Conservation (phyloP, 23 tunicate species). For the Halocynthia aurantium region DNA sequence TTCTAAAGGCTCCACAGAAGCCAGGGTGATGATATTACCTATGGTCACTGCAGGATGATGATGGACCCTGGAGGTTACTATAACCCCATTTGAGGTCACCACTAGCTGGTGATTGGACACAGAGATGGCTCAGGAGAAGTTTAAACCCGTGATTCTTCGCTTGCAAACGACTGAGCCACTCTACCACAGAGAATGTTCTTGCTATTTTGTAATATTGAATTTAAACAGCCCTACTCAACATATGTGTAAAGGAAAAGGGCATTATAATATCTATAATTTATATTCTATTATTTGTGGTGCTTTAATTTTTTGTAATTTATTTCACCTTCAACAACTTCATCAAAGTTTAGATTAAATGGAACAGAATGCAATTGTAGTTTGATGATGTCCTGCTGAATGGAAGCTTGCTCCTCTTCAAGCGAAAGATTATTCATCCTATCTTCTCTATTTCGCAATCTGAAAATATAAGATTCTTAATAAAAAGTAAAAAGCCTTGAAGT, state of each 20-base stretch:
- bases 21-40: too few species aligned
- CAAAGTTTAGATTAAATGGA: conserved; percentile 53
- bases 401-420: conserved; percentile 16
- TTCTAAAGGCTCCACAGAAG: too few species aligned
- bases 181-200: too few species aligned
- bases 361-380: conserved; percentile 65
- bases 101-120: too few species aligned
- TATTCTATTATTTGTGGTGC: conserved; percentile 24
- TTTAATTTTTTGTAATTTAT: background rate
- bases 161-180: too few species aligned
- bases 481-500: background rate
- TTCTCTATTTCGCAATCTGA: background rate
- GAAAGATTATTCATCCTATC: conserved; percentile 4
- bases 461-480: background rate
- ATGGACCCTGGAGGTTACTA: too few species aligned
- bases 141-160: too few species aligned
- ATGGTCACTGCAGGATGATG: too few species aligned
- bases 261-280: background rate
- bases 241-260: background rate
- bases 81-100: too few species aligned
- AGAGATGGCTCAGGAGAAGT: too few species aligned
- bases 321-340: background rate
- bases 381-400: conserved; percentile 45
- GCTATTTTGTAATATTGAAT: too few species aligned
- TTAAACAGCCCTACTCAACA: background rate